Evolutionary conservation across 2,888 invertebrate genomes (phyloP).

Genomic region (Periphyllus acericola): DNA sequence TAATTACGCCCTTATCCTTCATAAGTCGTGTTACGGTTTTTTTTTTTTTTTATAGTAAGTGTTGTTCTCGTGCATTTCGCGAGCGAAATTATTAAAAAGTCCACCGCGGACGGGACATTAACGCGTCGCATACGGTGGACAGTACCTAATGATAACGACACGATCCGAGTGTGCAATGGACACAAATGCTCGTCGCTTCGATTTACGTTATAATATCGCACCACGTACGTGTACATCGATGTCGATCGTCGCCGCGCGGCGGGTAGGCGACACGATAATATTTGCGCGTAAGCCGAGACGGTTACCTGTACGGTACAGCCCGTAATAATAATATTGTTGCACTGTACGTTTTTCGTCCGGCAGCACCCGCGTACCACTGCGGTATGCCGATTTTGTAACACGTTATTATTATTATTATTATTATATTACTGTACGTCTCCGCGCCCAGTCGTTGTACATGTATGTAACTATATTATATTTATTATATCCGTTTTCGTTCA

Average conservation of each 20-base stretch:
- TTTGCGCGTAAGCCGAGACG: neutral
- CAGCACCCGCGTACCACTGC: neutral
- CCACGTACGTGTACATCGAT: neutral
- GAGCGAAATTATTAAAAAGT: too few species aligned
- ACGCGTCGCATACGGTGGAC: too few species aligned
- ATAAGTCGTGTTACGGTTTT: neutral
- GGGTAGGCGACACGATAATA: neutral
- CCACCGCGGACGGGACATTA: neutral
- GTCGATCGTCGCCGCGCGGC: neutral
- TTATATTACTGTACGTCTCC: constrained; percentile 2
- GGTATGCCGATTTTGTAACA: too few species aligned
- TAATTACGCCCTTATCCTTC: neutral
- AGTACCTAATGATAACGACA: too few species aligned
- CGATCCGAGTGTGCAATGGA: too few species aligned
- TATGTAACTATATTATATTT: neutral
- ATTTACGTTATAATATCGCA: neutral
- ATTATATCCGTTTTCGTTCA: constrained; percentile 1
- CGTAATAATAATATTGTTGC: too few species aligned
- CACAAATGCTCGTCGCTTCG: neutral
- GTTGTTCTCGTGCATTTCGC: neutral
- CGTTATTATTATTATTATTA: too few species aligned
- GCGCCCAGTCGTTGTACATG: constrained; percentile 4
- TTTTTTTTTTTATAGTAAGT: neutral
- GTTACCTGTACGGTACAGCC: too few species aligned
- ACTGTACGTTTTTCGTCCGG: neutral